Percentiles rank a stretch among this genome's conserved stretches.
phyloP scores from a whole-genome alignment of 2,888 invertebrate species.

The Buathra laborator region DNA sequence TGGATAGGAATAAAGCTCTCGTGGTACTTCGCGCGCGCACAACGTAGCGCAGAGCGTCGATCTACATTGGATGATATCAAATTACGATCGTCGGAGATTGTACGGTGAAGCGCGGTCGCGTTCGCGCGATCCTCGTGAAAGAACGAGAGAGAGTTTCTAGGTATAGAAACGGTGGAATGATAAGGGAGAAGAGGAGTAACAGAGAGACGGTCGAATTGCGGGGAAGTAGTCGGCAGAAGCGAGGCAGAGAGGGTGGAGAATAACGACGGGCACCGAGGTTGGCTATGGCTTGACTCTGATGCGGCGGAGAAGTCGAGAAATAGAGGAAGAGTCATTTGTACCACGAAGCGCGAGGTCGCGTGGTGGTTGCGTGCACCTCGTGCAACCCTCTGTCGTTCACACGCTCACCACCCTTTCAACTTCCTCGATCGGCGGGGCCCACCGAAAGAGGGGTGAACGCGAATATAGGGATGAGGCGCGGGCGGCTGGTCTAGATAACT shows the following conservation, averaged over 20 bases:
- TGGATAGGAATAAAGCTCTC: conserved; percentile 19
- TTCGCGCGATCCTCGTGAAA: conserved; percentile 30
- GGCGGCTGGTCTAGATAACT: conserved; percentile 77
- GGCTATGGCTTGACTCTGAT: conserved; percentile 53
- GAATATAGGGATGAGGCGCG: conserved; percentile 18
- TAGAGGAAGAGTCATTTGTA: conserved; percentile 82
- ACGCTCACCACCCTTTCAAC: conserved; percentile 78
- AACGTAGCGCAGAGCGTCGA: conserved; percentile 40
- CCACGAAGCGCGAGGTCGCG: conserved; percentile 83
- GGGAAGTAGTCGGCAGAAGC: conserved; percentile 17
- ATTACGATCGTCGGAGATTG: conserved; percentile 61
- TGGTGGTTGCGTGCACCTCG: conserved; percentile 81
- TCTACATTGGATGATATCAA: conserved; percentile 63
- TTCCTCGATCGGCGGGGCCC: conserved; percentile 53
- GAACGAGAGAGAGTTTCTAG: conserved; percentile 24
- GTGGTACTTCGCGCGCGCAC: conserved; percentile 23
- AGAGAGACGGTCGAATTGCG: conserved; percentile 38
- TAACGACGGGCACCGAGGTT: conserved; percentile 16
- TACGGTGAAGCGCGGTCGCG: conserved; percentile 20
- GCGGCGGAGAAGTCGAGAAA: conserved; percentile 73
- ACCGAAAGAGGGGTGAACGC: conserved; percentile 30
- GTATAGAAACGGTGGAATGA: conserved; percentile 3
- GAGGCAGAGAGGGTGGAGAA: conserved; percentile 22
- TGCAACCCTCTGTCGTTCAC: conserved; percentile 80
- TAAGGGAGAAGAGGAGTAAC: neutral